Percentiles rank a stretch among this genome's conserved stretches.
These are phyloP conservation scores for Oxystoma pomonae DNA, from an alignment of 2,888 invertebrate genomes.

Conservation along the genomic window DNA sequence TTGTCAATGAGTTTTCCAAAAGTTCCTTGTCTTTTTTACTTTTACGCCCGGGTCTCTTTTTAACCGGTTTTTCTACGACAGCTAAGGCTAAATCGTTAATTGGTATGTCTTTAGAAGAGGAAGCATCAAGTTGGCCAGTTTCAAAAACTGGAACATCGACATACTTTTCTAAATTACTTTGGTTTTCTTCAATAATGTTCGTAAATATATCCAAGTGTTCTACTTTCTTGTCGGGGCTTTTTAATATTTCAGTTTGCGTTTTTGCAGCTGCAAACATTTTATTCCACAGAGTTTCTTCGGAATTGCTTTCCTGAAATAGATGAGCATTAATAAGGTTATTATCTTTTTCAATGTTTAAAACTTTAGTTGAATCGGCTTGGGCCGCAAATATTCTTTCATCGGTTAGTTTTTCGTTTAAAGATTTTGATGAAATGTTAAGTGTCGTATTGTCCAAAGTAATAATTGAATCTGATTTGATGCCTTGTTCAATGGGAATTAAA, in stretches of 20 bases:
- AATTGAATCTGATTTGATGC: not conserved
- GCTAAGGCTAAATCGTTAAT: not conserved
- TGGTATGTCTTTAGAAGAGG: conserved; percentile 11
- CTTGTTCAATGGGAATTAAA: too few species aligned
- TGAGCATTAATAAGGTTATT: not conserved
- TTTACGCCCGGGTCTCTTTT: conserved; percentile 5
- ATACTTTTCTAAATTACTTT: too few species aligned
- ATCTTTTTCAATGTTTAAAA: not conserved
- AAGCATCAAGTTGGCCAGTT: not conserved
- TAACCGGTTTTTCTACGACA: conserved; percentile 3
- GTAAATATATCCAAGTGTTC: not conserved
- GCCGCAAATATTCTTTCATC: not conserved
- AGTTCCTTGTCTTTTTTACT: conserved; percentile 2
- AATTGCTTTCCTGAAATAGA: conserved; percentile 6
- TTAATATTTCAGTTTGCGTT: too few species aligned
- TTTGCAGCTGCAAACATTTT: not conserved
- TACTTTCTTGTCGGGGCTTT: not conserved
- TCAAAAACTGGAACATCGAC: too few species aligned
- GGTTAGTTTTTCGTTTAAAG: not conserved
- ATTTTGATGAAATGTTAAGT: too few species aligned
- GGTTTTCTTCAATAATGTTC: not conserved
- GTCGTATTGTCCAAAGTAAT: not conserved
- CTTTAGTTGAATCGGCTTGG: not conserved
- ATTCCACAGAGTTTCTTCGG: not conserved
- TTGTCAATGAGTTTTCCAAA: not conserved